Conservation (phyloP, 2,113 vertebrate species). For the Oryzias melastigma region DNA sequence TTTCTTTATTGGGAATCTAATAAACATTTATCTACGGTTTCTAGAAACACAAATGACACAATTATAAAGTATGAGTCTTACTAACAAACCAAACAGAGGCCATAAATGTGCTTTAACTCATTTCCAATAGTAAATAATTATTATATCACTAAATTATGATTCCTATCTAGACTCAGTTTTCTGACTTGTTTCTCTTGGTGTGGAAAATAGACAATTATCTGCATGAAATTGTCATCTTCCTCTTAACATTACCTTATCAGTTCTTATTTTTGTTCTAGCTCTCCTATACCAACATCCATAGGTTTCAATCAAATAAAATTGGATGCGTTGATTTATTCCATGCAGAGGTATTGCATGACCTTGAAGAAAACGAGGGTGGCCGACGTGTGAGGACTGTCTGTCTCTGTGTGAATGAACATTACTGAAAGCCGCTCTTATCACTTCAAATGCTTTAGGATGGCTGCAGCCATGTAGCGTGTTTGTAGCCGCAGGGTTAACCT, state of each 20-base stretch:
- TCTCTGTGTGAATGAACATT: slow-evolving; percentile 37
- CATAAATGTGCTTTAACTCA: background rate
- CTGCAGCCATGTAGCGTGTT: slow-evolving; percentile 35
- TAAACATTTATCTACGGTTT: too few species aligned
- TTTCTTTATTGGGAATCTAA: too few species aligned
- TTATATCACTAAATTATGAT: slow-evolving; percentile 4
- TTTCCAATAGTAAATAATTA: background rate
- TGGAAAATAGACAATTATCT: slow-evolving; percentile 44
- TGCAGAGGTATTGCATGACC: slow-evolving; percentile 65
- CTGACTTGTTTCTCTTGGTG: slow-evolving; percentile 22
- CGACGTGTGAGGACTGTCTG: slow-evolving; percentile 54
- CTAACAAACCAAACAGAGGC: background rate
- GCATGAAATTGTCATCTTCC: slow-evolving; percentile 37
- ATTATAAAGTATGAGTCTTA: background rate
- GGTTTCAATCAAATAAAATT: slow-evolving; percentile 30
- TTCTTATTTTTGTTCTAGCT: slow-evolving; percentile 28
- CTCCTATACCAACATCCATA: slow-evolving; percentile 37
- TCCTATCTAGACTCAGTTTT: slow-evolving; percentile 7
- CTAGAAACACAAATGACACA: too few species aligned
- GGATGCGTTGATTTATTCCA: slow-evolving; percentile 58
- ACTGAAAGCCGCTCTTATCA: slow-evolving; percentile 17
- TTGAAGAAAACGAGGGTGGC: slow-evolving; percentile 16
- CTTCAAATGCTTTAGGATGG: slow-evolving; percentile 7
- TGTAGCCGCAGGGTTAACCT: slow-evolving; percentile 39
- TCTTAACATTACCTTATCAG: slow-evolving; percentile 26